These are phyloP conservation scores for Peromyscus maniculatus DNA, from an alignment of 2,113 vertebrate genomes.

Conservation along the genomic window DNA sequence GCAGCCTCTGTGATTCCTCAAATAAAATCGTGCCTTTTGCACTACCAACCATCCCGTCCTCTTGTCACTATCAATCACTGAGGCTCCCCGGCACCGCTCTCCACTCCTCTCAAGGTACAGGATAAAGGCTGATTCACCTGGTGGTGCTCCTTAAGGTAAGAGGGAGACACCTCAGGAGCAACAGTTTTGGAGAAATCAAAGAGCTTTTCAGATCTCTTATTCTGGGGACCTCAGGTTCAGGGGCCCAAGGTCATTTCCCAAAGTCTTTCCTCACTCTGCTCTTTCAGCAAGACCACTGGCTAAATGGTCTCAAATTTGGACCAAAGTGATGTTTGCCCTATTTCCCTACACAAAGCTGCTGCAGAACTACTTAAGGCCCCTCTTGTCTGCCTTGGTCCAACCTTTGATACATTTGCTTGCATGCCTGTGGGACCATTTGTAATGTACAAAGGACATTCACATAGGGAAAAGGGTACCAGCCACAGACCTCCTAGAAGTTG, in stretches of 20 bases:
- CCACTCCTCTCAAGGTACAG: not conserved
- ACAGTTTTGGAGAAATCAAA: not conserved
- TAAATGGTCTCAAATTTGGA: conserved; percentile 40
- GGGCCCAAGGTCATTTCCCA: not conserved
- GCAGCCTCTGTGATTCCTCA: not conserved
- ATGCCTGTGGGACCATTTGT: not conserved
- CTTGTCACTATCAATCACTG: not conserved
- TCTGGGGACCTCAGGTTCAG: not conserved
- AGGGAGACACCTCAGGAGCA: not conserved
- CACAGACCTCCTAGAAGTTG: conserved; percentile 49
- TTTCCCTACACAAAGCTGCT: not conserved
- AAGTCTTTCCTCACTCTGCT: not conserved
- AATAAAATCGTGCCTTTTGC: not conserved
- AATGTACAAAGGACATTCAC: conserved; percentile 15
- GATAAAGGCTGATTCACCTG: not conserved
- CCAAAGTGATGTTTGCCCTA: conserved; percentile 31
- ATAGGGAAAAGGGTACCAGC: not conserved
- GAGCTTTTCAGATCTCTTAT: not conserved
- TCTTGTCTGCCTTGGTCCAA: not conserved
- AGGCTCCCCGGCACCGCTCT: not conserved
- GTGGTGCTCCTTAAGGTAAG: not conserved
- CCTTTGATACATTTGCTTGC: conserved; percentile 34
- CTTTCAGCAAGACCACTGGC: not conserved
- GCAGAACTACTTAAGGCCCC: not conserved
- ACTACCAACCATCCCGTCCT: not conserved